Evolutionary conservation across 1,140 invertebrate genomes (phyloP).

Genomic region (Cephus cinctus): DNA sequence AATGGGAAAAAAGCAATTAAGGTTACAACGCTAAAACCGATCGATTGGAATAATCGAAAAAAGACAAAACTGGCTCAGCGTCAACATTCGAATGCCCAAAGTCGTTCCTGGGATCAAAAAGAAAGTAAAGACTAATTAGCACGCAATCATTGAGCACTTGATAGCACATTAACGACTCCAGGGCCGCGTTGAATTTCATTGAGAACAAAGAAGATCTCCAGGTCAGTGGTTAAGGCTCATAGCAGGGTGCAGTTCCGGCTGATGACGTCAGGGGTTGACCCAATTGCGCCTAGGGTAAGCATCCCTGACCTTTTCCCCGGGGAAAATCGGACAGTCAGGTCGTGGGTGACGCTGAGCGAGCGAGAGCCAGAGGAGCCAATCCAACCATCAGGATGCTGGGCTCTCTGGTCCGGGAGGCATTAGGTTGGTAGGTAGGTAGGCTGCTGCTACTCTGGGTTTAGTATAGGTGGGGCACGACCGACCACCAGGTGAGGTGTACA

Average conservation of each 20-base stretch:
- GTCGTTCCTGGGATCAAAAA: too few species aligned
- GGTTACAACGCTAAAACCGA: too few species aligned
- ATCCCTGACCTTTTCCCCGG: constrained; percentile 39
- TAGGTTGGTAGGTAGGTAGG: constrained; percentile 6
- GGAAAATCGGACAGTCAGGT: constrained; percentile 14
- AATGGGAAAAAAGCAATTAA: too few species aligned
- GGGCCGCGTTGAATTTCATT: too few species aligned
- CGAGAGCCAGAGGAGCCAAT: constrained; percentile 2
- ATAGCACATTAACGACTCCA: too few species aligned
- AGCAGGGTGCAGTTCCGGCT: constrained; percentile 8
- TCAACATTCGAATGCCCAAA: too few species aligned
- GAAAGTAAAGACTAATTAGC: too few species aligned
- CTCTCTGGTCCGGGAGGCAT: constrained; percentile 5
- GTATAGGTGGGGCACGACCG: constrained; percentile 10
- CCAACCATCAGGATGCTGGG: constrained; percentile 11
- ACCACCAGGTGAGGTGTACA: constrained; percentile 9
- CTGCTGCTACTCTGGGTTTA: not conserved
- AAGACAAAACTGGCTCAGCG: too few species aligned
- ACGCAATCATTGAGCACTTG: too few species aligned
- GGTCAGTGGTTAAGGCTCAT: too few species aligned
- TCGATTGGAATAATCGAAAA: too few species aligned
- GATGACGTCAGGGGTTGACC: constrained; percentile 32
- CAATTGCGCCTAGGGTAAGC: constrained; percentile 34
- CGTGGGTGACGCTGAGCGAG: constrained; percentile 4
- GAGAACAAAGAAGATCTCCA: too few species aligned